Conservation (phyloP, 2,888 invertebrate species). For the Drosophila histrio region DNA sequence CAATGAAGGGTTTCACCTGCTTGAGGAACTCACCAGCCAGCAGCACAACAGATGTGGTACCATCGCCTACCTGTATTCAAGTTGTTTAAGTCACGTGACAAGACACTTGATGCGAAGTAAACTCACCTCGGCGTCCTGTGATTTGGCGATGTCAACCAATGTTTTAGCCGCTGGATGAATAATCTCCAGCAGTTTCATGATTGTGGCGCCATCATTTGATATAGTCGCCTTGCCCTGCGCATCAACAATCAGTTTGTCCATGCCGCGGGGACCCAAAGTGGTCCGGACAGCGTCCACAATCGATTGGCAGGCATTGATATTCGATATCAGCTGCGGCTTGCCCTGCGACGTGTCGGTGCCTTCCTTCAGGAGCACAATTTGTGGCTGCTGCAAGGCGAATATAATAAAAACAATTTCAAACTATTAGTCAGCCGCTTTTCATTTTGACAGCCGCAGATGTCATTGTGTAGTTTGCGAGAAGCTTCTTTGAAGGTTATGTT, state of each 20-base stretch:
- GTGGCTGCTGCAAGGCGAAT: constrained; percentile 92
- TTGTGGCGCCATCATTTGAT: constrained; percentile 99
- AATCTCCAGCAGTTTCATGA: constrained; percentile 98
- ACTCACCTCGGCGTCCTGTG: constrained; percentile 97
- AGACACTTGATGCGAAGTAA: neutral
- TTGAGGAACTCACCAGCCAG: constrained; percentile 98
- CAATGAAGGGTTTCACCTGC: constrained; percentile 96
- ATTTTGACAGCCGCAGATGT: constrained; percentile 33
- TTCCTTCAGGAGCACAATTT: constrained; percentile 98
- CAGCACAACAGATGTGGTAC: constrained; percentile 98
- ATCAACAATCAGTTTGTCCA: constrained; percentile 99
- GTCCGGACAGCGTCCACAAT: constrained; percentile 98
- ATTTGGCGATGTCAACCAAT: constrained; percentile 99
- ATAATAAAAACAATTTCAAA: neutral
- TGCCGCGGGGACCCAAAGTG: constrained; percentile 98
- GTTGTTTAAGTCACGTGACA: constrained; percentile 43
- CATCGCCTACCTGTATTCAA: constrained; percentile 94
- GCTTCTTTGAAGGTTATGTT: constrained; percentile 77
- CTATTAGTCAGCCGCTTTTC: constrained; percentile 36
- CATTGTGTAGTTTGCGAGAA: constrained; percentile 61
- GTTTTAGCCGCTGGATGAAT: constrained; percentile 99
- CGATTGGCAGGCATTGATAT: constrained; percentile 98
- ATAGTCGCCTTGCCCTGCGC: constrained; percentile 96
- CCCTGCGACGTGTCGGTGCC: constrained; percentile 99
- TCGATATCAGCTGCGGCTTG: constrained; percentile 96